Evolutionary conservation across 2,888 invertebrate species (phyloP).

Genomic region (Ormia ochracea): DNA sequence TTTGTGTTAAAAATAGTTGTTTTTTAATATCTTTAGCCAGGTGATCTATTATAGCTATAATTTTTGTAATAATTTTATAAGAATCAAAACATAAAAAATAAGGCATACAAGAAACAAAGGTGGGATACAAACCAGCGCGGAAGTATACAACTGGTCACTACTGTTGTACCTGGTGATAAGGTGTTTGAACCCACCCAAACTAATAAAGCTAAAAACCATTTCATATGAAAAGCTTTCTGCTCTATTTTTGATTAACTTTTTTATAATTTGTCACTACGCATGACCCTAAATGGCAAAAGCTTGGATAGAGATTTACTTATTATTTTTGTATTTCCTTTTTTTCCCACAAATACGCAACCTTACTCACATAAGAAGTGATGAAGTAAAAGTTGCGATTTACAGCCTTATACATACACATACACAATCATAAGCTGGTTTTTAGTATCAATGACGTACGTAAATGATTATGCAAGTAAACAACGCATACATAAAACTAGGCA

Average conservation of each 20-base stretch:
- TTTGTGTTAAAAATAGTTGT: too few relatives aligned
- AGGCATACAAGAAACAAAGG: too few relatives aligned
- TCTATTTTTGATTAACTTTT: neutral
- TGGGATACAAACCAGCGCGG: too few relatives aligned
- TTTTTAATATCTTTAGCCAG: too few relatives aligned
- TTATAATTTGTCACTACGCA: slow-evolving; percentile 40
- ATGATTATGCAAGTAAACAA: neutral
- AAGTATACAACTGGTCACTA: too few relatives aligned
- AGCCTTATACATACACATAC: slow-evolving; percentile 17
- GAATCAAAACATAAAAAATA: too few relatives aligned
- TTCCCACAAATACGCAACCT: slow-evolving; percentile 10
- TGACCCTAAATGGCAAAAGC: neutral
- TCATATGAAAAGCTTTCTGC: neutral
- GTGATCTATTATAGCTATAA: too few relatives aligned
- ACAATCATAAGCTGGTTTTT: slow-evolving; percentile 1
- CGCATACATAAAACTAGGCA: slow-evolving; percentile 36
- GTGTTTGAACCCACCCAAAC: neutral
- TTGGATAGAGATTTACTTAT: neutral
- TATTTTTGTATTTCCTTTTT: neutral
- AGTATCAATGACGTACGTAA: slow-evolving; percentile 65
- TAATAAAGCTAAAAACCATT: neutral
- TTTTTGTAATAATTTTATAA: too few relatives aligned
- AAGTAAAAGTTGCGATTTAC: slow-evolving; percentile 39
- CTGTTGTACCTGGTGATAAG: neutral
- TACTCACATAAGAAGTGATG: slow-evolving; percentile 26